Evolutionary conservation across 2,888 invertebrate species (phyloP).

Genomic region (Elaeidobius kamerunicus): DNA sequence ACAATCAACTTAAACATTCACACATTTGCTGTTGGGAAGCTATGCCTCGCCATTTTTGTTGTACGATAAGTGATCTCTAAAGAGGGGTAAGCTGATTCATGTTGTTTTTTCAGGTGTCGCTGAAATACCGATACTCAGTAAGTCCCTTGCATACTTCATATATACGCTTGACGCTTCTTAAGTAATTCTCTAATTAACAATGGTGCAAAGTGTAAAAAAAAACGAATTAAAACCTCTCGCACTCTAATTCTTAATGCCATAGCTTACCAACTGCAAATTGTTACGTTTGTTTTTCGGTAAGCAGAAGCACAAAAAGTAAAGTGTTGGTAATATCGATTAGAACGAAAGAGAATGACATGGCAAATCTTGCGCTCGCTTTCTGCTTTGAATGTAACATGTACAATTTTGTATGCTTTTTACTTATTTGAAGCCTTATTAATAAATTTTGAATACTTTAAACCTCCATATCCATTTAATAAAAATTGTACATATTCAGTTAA

Average conservation of each 20-base stretch:
- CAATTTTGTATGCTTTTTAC: too few relatives aligned
- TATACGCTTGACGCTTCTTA: conserved; percentile 21
- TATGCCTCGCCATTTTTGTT: conserved; percentile 24
- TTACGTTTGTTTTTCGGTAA: conserved; percentile 15
- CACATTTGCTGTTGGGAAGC: conserved; percentile 30
- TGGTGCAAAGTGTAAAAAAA: conserved; percentile 14
- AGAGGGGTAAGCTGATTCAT: conserved; percentile 18
- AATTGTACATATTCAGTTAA: too few relatives aligned
- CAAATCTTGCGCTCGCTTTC: too few relatives aligned
- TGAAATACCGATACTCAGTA: conserved; percentile 31
- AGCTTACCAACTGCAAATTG: conserved; percentile 32
- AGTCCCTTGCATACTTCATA: conserved; percentile 27
- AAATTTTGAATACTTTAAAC: too few relatives aligned
- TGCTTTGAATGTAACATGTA: too few relatives aligned
- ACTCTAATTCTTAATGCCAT: conserved; percentile 21
- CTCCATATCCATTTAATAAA: too few relatives aligned
- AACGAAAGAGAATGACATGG: too few relatives aligned
- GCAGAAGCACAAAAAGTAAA: conserved; percentile 37
- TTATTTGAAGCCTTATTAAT: too few relatives aligned
- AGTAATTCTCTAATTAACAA: conserved; percentile 16
- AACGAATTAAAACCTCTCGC: conserved; percentile 21
- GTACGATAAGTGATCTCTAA: conserved; percentile 14
- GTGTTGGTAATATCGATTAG: conserved; percentile 29
- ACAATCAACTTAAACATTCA: conserved; percentile 20
- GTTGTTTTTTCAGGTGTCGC: conserved; percentile 31